These are phyloP conservation scores for Petrocephalus zakoni DNA, from an alignment of 2,113 vertebrate species.

Conservation along the genomic window DNA sequence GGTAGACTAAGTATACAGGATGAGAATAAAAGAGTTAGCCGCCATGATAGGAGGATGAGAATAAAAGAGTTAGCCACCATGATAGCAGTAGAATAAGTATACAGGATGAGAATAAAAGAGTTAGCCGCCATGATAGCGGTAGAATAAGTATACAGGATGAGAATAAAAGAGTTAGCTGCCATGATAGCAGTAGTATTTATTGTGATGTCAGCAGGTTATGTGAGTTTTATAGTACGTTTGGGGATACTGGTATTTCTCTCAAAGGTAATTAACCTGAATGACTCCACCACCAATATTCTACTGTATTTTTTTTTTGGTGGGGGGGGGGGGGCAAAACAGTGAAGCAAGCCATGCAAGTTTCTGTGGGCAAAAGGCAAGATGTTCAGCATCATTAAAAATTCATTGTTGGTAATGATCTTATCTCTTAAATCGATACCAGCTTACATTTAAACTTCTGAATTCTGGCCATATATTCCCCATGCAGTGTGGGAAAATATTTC, in stretches of 20 bases:
- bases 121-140: too few species aligned
- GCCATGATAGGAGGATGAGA: too few species aligned
- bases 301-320: background rate
- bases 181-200: background rate
- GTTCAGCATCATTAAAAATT: background rate
- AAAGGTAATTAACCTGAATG: background rate
- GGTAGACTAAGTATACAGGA: background rate
- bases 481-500: background rate
- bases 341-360: background rate
- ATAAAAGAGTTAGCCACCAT: too few species aligned
- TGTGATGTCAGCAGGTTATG: background rate
- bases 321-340: background rate
- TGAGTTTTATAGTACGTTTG: background rate
- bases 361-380: background rate
- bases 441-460: background rate
- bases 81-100: background rate
- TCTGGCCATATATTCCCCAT: background rate
- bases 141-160: background rate
- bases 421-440: background rate
- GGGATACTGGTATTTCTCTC: background rate
- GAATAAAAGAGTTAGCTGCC: background rate
- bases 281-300: background rate
- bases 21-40: too few species aligned
- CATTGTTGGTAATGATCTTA: background rate
- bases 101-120: too few species aligned